Base-by-base conservation (phyloP, 2,113 vertebrate genomes). In the Panurus biarmicus region DNA sequence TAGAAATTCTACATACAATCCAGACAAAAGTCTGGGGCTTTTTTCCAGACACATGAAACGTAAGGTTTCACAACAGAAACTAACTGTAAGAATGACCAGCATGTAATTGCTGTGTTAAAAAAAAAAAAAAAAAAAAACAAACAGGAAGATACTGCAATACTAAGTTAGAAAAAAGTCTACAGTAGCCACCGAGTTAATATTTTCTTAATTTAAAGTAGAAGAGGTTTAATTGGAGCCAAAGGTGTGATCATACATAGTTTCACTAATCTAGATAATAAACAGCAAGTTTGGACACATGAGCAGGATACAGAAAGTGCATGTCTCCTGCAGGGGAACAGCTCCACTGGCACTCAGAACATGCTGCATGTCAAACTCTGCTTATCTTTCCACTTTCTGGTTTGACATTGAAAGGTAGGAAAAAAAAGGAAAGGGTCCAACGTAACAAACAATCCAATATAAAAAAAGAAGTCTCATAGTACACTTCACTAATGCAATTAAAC, bases 301-400 rank as follows among this genome's bases (percentile, higher is more conserved):
- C 22, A 35, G 36, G 40, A 26, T 6, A 4, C 1, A 57, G 22
- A 24, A 66, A 62, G 65, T n/a, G 33, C 12, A 3, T 0, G 9
- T 23, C 33, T 48, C 33, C 38, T 22, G 9, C 51, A 13, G 14
- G 10, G 7, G 15, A 15, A 17, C 7, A 19, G 57, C 76, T 67
- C 75, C 0, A 3, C 62, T n/a, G 44, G 13, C 3, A 0, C 51
- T 26, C 12, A 2, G 47, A 36, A 62, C 13, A 9, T 0, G 0
- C 51, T 13, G 42, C 17, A 14, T 11, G 14, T 16, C 83, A 61
- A 75, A n/a, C 33, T 29, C 45, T 20, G 40, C 42, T 18, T 3
- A 1, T 13, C 48, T n/a, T 67, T 67, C 81, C 85, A 15, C 35
- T 15, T 56, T 50, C 33, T 42, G 10, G 3, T 87, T 87, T 38